phyloP scores from a whole-genome alignment of 2,888 invertebrate species.

The Xestia sexstrigata region DNA sequence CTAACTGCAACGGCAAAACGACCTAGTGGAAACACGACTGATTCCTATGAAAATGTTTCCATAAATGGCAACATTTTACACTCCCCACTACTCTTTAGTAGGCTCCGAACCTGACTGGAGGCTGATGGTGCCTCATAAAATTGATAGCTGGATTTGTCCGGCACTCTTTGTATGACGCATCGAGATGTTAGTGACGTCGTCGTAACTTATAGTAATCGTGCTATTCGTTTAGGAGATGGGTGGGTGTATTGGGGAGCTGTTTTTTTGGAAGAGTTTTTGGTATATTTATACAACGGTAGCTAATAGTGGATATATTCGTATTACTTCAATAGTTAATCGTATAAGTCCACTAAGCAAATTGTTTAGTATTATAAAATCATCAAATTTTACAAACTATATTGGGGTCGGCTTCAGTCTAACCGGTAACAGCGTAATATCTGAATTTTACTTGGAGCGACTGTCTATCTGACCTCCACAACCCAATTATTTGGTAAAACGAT shows the following conservation, averaged over 20 bases:
- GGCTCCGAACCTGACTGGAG: conserved; percentile 28
- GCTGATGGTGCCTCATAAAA: conserved; percentile 63
- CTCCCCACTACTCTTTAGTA: conserved; percentile 34
- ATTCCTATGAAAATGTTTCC: not conserved
- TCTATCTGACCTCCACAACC: not conserved
- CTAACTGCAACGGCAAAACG: not conserved
- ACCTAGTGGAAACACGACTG: not conserved
- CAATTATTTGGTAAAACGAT: not conserved
- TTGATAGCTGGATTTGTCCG: conserved; percentile 67
- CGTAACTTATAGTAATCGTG: conserved; percentile 64
- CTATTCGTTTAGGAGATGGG: conserved; percentile 62
- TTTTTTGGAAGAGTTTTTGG: conserved; percentile 33
- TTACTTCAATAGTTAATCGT: not conserved
- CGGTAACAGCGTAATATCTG: not conserved
- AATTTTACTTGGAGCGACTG: not conserved
- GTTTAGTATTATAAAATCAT: not conserved
- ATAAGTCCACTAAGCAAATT: not conserved
- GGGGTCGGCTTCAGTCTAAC: not conserved
- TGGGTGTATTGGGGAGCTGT: conserved; percentile 48
- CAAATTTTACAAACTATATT: not conserved
- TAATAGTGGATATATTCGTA: not conserved
- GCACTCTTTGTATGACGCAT: conserved; percentile 61
- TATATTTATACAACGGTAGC: not conserved
- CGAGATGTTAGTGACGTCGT: conserved; percentile 52
- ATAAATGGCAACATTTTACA: not conserved